Evolutionary conservation across 2,113 vertebrate genomes (phyloP).

Genomic region (Todiramphus saurophagus): DNA sequence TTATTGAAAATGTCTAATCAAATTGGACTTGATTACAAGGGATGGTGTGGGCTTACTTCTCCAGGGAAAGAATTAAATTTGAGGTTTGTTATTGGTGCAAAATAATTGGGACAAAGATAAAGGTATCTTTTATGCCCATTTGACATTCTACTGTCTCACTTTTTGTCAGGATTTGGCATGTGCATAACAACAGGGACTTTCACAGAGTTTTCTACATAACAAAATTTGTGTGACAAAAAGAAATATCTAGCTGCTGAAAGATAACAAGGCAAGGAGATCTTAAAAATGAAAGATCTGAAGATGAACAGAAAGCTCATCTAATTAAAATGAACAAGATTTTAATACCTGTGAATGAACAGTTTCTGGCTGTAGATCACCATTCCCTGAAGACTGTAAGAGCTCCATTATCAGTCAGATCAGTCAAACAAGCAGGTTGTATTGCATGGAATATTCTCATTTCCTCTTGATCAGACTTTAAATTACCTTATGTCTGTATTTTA

Average conservation of each 20-base stretch:
- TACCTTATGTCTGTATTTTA: neutral
- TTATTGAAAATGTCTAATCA: constrained; percentile 21
- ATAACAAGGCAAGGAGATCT: neutral
- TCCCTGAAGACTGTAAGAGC: neutral
- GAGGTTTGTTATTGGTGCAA: neutral
- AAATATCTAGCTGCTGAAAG: neutral
- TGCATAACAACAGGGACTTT: neutral
- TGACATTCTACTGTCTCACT: neutral
- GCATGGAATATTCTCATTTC: neutral
- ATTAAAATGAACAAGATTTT: neutral
- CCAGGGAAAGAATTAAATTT: neutral
- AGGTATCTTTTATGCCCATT: neutral
- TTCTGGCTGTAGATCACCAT: neutral
- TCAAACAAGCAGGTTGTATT: neutral
- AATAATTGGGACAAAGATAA: neutral
- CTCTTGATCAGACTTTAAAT: neutral
- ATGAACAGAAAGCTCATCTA: neutral
- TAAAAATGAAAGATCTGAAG: neutral
- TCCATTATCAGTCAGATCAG: neutral
- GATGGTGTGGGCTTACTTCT: neutral
- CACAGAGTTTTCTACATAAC: neutral
- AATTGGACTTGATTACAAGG: neutral
- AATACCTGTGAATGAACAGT: neutral
- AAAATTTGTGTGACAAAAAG: neutral
- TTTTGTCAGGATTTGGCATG: neutral